Percentiles rank a stretch among this genome's conserved stretches.
These are phyloP conservation scores for Protonemura montana DNA, from an alignment of 2,888 invertebrate genomes.

Conservation along the genomic window DNA sequence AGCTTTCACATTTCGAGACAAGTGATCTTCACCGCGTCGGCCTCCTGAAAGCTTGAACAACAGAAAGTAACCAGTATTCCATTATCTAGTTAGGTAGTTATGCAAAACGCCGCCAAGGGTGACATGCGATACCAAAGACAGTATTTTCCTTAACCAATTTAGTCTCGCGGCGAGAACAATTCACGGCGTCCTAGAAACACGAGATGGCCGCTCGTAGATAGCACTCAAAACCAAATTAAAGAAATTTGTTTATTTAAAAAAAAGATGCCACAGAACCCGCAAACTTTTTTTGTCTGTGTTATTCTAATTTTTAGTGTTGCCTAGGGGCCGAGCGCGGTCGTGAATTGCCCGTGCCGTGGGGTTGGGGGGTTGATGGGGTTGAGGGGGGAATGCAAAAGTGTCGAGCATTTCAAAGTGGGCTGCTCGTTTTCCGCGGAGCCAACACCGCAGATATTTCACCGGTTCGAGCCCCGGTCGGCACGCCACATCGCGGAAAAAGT, in stretches of 20 bases:
- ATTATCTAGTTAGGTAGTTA: slow-evolving; percentile 28
- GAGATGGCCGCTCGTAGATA: slow-evolving; percentile 23
- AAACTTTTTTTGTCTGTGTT: slow-evolving; percentile 17
- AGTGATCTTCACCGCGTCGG: not conserved
- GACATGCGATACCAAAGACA: not conserved
- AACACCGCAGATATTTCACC: not conserved
- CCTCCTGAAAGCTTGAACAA: not conserved
- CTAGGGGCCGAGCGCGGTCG: not conserved
- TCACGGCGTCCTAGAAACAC: not conserved
- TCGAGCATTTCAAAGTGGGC: not conserved
- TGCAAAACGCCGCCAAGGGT: not conserved
- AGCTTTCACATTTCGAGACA: not conserved
- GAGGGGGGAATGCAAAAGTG: not conserved
- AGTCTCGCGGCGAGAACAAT: not conserved
- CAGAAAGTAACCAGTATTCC: slow-evolving; percentile 1
- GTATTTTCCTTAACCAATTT: slow-evolving; percentile 27
- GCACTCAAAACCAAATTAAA: slow-evolving; percentile 34
- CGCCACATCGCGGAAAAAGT: too few relatives aligned
- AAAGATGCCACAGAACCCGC: not conserved
- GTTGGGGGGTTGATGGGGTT: too few relatives aligned
- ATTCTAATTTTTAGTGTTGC: slow-evolving; percentile 21
- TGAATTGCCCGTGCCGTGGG: not conserved
- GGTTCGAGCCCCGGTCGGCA: not conserved
- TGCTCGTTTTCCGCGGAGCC: not conserved
- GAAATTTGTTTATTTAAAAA: slow-evolving; percentile 41